Evolutionary conservation across 2,797 vertebrate species (phyloP).

Genomic region (Benthosema pterotum): DNA sequence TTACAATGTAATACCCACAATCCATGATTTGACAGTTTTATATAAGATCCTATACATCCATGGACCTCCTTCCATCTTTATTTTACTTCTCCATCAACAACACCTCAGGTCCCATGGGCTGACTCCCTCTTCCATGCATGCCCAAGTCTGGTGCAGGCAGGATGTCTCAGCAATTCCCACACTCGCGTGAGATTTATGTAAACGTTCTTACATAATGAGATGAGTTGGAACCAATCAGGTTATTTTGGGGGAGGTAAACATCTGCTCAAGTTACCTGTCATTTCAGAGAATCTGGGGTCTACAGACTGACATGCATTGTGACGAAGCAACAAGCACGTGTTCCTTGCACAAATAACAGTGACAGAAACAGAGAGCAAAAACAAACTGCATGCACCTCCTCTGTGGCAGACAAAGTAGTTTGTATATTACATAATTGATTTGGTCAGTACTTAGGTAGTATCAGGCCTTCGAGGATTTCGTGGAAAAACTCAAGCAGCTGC

Average conservation of each 20-base stretch:
- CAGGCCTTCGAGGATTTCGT: conserved; percentile 4
- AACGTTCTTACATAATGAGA: conserved; percentile 54
- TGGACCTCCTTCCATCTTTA: neutral
- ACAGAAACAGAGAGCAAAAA: conserved; percentile 46
- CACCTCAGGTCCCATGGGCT: conserved; percentile 13
- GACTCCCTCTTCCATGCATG: conserved; percentile 13
- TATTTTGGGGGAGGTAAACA: conserved; percentile 14
- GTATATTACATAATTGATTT: neutral
- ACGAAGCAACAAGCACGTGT: conserved; percentile 51
- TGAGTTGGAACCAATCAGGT: neutral
- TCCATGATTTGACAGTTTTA: neutral
- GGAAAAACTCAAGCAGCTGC: neutral
- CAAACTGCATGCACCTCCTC: conserved; percentile 23
- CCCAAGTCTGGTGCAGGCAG: conserved; percentile 6
- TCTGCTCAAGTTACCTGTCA: conserved; percentile 29
- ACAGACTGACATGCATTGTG: conserved; percentile 35
- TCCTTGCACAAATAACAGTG: conserved; percentile 23
- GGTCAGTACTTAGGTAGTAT: conserved; percentile 1
- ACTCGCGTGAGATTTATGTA: conserved; percentile 50
- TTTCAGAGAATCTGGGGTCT: conserved; percentile 48
- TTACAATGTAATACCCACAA: neutral
- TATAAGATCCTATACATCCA: neutral
- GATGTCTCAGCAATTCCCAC: conserved; percentile 17
- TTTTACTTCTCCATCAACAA: neutral
- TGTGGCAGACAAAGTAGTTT: conserved; percentile 1